Evolutionary conservation across 2,113 vertebrate genomes (phyloP).

Genomic region (Petrocephalus zakoni): DNA sequence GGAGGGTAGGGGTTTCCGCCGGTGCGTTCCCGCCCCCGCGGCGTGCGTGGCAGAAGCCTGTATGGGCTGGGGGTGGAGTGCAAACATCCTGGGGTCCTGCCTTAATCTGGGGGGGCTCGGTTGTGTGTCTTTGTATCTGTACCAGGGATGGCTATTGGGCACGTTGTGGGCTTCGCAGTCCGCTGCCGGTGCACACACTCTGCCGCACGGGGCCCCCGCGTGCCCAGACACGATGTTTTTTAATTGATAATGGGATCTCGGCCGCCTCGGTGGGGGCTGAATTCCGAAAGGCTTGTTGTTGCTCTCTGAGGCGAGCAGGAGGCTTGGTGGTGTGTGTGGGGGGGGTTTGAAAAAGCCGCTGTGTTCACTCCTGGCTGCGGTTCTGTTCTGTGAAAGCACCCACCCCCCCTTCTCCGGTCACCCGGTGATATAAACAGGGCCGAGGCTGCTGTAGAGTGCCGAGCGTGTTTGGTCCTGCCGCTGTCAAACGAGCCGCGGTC

Average conservation of each 20-base stretch:
- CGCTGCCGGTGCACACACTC: neutral
- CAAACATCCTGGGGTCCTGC: neutral
- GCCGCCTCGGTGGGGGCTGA: constrained; percentile 25
- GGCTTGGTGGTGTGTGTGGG: neutral
- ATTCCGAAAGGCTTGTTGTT: constrained; percentile 33
- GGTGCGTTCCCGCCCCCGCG: neutral
- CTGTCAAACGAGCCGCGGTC: neutral
- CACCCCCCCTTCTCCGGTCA: neutral
- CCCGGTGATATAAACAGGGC: neutral
- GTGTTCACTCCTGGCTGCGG: constrained; percentile 4
- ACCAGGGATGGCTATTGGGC: neutral
- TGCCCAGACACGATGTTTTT: constrained; percentile 51
- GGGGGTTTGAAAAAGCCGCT: constrained; percentile 26
- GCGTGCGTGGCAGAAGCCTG: neutral
- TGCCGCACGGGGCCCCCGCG: constrained; percentile 9
- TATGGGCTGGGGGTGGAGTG: neutral
- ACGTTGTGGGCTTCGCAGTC: neutral
- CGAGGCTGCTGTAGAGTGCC: neutral
- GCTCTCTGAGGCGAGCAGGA: constrained; percentile 13
- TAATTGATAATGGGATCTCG: constrained; percentile 48
- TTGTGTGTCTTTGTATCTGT: neutral
- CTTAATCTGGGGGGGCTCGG: neutral
- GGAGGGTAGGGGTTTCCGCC: neutral
- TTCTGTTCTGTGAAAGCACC: neutral
- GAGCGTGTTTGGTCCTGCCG: neutral